Conservation (phyloP, 1,140 invertebrate species). For the Lethrus apterus region DNA sequence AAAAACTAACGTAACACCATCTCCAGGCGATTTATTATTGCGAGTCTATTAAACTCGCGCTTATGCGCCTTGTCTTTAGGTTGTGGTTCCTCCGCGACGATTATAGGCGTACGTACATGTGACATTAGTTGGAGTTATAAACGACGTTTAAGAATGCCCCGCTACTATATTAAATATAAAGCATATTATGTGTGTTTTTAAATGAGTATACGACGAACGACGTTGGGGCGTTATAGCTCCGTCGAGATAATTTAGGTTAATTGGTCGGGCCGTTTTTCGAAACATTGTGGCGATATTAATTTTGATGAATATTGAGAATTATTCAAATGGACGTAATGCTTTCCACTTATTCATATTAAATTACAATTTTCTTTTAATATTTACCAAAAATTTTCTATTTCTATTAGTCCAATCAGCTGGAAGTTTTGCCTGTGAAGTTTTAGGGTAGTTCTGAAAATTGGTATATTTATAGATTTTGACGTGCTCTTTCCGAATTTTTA, state of each 20-base stretch:
- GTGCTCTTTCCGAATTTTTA: too few species aligned
- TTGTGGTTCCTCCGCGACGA: slow-evolving; percentile 21
- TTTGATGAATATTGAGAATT: not conserved
- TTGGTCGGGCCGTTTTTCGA: slow-evolving; percentile 12
- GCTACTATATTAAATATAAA: slow-evolving; percentile 25
- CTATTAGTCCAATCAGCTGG: too few species aligned
- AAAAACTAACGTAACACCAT: slow-evolving; percentile 28
- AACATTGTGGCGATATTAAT: not conserved
- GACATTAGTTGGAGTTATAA: slow-evolving; percentile 33
- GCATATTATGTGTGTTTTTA: slow-evolving; percentile 10
- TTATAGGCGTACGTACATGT: slow-evolving; percentile 27
- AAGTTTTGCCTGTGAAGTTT: too few species aligned
- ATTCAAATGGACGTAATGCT: too few species aligned
- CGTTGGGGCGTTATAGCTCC: not conserved
- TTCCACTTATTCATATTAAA: too few species aligned
- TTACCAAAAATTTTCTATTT: not conserved
- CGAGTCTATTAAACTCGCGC: slow-evolving; percentile 9
- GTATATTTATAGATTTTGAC: too few species aligned
- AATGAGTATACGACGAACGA: not conserved
- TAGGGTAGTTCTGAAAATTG: too few species aligned
- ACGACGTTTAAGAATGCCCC: slow-evolving; percentile 29
- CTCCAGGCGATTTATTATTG: slow-evolving; percentile 27
- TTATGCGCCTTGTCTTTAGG: slow-evolving; percentile 16
- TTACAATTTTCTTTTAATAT: too few species aligned
- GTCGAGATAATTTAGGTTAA: slow-evolving; percentile 4